Evolutionary conservation across 1,140 invertebrate species (phyloP).

Genomic region (Drosophila ironensis): DNA sequence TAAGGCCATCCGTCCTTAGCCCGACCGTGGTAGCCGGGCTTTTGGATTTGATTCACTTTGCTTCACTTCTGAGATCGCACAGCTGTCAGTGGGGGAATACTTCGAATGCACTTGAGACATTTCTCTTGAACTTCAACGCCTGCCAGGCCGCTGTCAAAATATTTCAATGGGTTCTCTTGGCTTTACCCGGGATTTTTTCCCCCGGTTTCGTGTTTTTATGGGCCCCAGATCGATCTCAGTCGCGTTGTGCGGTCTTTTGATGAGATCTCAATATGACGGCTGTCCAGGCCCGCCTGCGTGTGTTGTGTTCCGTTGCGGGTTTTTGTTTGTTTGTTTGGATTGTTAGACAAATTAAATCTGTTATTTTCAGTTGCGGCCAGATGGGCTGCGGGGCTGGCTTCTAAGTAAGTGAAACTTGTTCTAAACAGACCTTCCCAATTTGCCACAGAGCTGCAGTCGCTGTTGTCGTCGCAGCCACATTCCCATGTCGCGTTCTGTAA

Average conservation of each 20-base stretch:
- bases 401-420: constrained; percentile 72
- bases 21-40: neutral
- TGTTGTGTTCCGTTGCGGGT: too few relatives aligned
- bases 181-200: neutral
- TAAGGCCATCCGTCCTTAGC: constrained; percentile 47
- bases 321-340: constrained; percentile 14
- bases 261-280: constrained; percentile 78
- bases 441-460: constrained; percentile 60
- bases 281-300: constrained; percentile 24
- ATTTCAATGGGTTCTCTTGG: constrained; percentile 63
- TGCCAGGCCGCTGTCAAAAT: constrained; percentile 76
- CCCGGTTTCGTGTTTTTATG: neutral
- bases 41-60: neutral
- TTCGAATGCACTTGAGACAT: constrained; percentile 79
- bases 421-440: constrained; percentile 47
- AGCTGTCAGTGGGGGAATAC: constrained; percentile 67
- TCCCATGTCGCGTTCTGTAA: constrained; percentile 68
- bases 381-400: constrained; percentile 29
- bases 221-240: constrained; percentile 3
- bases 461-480: constrained; percentile 61
- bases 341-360: constrained; percentile 78
- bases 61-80: constrained; percentile 34
- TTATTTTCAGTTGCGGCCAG: constrained; percentile 58
- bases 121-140: constrained; percentile 79
- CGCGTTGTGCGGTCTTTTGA: constrained; percentile 75